phyloP scores from a whole-genome alignment of 2,888 invertebrate species.

The Euplagia quadripunctaria region DNA sequence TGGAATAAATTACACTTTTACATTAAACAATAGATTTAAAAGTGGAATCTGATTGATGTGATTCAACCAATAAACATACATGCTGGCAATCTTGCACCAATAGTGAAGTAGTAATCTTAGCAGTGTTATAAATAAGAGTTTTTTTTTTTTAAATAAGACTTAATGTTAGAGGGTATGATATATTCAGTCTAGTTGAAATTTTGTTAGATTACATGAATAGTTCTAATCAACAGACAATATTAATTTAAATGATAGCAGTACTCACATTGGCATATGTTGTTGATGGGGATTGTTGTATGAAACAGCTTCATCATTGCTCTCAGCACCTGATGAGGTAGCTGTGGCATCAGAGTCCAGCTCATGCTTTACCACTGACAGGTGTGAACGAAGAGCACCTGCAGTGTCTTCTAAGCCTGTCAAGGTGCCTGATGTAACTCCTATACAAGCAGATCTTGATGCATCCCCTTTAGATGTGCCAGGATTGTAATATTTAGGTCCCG shows the following conservation, averaged over 20 bases:
- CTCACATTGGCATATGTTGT: conserved; percentile 93
- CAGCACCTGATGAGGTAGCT: conserved; percentile 97
- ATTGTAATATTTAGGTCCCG: conserved; percentile 77
- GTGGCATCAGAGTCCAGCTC: conserved; percentile 97
- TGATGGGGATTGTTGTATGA: conserved; percentile 92
- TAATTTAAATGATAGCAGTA: conserved; percentile 54
- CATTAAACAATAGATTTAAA: neutral
- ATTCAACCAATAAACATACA: conserved; percentile 32
- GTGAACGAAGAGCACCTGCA: conserved; percentile 91
- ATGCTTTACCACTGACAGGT: conserved; percentile 91
- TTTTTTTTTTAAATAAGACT: no score
- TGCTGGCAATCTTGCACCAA: conserved; percentile 35
- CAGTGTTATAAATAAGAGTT: neutral
- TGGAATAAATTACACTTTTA: neutral
- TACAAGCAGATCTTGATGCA: conserved; percentile 90
- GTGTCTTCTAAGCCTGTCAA: conserved; percentile 91
- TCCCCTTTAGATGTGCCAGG: conserved; percentile 91
- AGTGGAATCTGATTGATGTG: neutral
- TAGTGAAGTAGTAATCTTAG: conserved; percentile 9
- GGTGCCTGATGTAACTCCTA: conserved; percentile 88
- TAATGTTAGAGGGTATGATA: no score
- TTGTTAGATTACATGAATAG: no score
- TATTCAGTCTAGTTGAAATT: no score
- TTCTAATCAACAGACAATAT: neutral
- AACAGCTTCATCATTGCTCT: conserved; percentile 96